Evolutionary conservation across 2,113 vertebrate genomes (phyloP).

Genomic region (Oncorhynchus tshawytscha): DNA sequence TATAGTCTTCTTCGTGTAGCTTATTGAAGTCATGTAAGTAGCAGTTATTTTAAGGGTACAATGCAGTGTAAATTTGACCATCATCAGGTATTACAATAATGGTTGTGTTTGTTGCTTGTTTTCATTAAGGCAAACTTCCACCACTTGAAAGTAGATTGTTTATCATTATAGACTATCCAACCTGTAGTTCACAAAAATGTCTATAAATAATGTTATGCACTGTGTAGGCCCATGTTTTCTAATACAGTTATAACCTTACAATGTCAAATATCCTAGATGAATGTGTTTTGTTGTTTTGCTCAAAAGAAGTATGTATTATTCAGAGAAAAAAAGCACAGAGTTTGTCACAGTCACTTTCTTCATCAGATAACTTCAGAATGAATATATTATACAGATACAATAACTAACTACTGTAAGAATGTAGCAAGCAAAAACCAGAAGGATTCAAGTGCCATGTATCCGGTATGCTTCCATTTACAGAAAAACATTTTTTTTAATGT

Average conservation of each 20-base stretch:
- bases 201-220: conserved; percentile 14
- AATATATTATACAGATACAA: not conserved
- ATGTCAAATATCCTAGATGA: not conserved
- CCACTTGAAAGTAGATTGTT: conserved; percentile 24
- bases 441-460: conserved; percentile 57
- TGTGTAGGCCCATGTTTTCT: conserved; percentile 13
- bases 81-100: conserved; percentile 28
- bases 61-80: conserved; percentile 19
- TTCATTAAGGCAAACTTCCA: not conserved
- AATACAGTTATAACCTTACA: not conserved
- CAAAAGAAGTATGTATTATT: not conserved
- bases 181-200: conserved; percentile 20
- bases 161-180: conserved; percentile 22
- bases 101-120: conserved; percentile 6
- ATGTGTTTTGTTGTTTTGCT: not conserved
- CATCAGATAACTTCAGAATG: not conserved
- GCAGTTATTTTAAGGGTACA: conserved; percentile 2
- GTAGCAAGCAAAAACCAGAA: conserved; percentile 46
- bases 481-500: conserved; percentile 1
- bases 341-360: not conserved
- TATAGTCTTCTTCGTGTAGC: conserved; percentile 23
- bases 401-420: conserved; percentile 37
- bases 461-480: not conserved
- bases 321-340: not conserved
- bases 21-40: conserved; percentile 26